Evolutionary conservation across 2,888 invertebrate species (phyloP), one percentile per base, ranked within the genome.

Genomic region (Matsumyia berberina): DNA sequence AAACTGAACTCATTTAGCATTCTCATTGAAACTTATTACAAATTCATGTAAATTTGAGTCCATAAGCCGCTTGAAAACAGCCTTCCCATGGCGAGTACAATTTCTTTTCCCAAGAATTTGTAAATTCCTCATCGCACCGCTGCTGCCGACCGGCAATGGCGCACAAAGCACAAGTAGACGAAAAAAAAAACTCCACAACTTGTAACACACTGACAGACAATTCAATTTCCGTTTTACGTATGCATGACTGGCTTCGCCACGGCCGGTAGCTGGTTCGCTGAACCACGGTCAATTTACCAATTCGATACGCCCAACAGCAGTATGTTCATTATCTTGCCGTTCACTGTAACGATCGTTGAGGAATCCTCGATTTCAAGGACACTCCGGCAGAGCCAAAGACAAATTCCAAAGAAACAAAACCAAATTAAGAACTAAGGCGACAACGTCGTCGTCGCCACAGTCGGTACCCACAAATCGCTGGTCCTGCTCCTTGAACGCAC

Each of bases 231-330:
- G 31, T 60, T 55, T 24, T 39, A 44, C 17, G 17, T 24, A 53
- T 64, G 73, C 73, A 74, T 62, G 72, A 60, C 33, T 62, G 51
- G 12, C 11, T 4, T 53, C 19, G 29, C 60, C 5, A 51, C 37
- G 44, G 49, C 58, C 37, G 37, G 8, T n/a, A 11, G 35, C 4
- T 35, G 44, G 19, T 12, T 15, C 24, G 46, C 15, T 55, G 51
- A 44, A 64, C 11, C 44, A 64, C 46, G 64, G 64, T 74, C 74
- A 64, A 74, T 74, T 74, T 74, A 64, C 35, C 64, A 64, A 74
- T 64, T 55, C 66, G 46, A 24, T 55, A 64, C 73, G 29, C 55
- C 35, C 53, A 64, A 35, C 60, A 64, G 44, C 60, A 64, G 42
- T 53, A 35, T 74, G 73, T 74, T 64, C 73, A 73, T 73, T 64